Evolutionary conservation across 2,888 invertebrate genomes (phyloP), one percentile per base, ranked within the genome.

Genomic region (Drosophila yooni): DNA sequence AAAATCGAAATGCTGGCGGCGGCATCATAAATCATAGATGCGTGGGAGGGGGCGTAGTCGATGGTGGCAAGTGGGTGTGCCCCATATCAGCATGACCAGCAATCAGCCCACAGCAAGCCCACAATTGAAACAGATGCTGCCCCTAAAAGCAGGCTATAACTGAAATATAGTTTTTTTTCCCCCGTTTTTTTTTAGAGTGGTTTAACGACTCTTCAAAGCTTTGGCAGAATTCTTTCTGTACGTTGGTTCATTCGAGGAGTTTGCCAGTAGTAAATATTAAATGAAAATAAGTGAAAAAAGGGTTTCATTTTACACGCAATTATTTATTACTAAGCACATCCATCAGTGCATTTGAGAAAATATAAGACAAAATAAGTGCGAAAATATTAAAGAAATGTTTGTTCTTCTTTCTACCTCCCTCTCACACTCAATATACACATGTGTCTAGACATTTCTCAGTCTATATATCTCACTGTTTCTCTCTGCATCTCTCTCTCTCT

Each of bases 121-220:
- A 43, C 34, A 68, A 36, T 43, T 51, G 31, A 59, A 77, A 67
- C 77, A 77, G 74, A 70, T 77, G 74, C 57, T 70, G 70, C 36
- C 52, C 74, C 63, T 25, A 61, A 74, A 74, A 77, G 74, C 50
- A 56, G 62, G 77, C 77, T 53, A 43, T 43, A 38, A 2, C 13
- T 43, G 15, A 11, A 27, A 43, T 54, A 46, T 50, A 46, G 31
- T 43, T n/a, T 38, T 10, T n/a, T 40, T n/a, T 21, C 21, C 21
- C 21, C 21, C 1, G 3, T n/a, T 15, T 38, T 13, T 7, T 53
- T 50, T 25, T 33, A 38, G 3, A 13, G 25, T 34, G 7, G n/a
- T 15, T 33, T 25, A 4, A 46, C 21, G 21, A 33, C n/a, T 46
- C 7, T 48, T 58, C 34, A 25, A 46, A 34, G 13, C n/a, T 3